Conservation (phyloP, 1,140 invertebrate species). For the Drosophila sp. region DNA sequence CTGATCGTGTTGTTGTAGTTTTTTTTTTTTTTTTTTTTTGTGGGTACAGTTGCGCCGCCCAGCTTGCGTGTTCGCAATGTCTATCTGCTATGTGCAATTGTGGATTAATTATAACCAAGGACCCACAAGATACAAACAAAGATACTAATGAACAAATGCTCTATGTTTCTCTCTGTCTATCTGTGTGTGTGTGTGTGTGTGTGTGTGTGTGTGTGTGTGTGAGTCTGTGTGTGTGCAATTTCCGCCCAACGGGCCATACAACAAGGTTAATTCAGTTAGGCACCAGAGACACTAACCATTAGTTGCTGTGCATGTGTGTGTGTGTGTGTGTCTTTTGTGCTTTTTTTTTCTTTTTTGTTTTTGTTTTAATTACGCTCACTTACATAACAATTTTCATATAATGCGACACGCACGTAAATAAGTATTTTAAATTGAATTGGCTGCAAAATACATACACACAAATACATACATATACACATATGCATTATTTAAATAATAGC, state of each 20-base stretch:
- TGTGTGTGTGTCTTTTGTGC: background rate
- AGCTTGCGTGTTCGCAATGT: conserved; percentile 36
- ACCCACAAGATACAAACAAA: conserved; percentile 76
- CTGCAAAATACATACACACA: conserved; percentile 24
- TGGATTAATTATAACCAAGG: conserved; percentile 80
- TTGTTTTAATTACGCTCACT: conserved; percentile 72
- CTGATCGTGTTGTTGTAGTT: conserved; percentile 37
- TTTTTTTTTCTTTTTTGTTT: conserved; percentile 29
- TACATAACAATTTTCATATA: conserved; percentile 68
- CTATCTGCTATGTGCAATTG: conserved; percentile 67
- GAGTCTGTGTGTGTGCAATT: conserved; percentile 57
- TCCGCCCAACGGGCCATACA: conserved; percentile 69
- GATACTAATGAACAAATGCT: conserved; percentile 53
- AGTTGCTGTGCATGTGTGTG: conserved; percentile 29
- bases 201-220: background rate
- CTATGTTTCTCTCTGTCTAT: conserved; percentile 60
- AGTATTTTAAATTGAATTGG: conserved; percentile 12
- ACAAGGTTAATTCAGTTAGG: conserved; percentile 79
- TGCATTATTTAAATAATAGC: background rate
- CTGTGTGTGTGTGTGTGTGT: conserved; percentile 23
- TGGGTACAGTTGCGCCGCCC: conserved; percentile 47
- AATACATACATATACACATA: conserved; percentile 2
- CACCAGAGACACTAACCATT: conserved; percentile 28
- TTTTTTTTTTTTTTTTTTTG: conserved; percentile 4
- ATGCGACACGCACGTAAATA: conserved; percentile 58